These are phyloP conservation scores for Theocolax elegans DNA, from an alignment of 1,140 invertebrate genomes.

Conservation along the genomic window DNA sequence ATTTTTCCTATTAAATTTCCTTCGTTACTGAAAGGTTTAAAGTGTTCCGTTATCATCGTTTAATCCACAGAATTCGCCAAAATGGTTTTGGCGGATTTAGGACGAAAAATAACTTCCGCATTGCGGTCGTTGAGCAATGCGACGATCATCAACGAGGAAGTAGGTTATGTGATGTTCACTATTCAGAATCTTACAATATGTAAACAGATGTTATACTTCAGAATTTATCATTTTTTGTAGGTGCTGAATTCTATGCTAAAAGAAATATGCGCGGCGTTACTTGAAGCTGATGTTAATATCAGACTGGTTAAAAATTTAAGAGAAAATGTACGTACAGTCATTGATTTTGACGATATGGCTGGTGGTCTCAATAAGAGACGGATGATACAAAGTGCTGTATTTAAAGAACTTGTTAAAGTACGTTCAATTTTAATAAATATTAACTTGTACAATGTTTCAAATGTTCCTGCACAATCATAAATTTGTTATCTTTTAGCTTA, in stretches of 20 bases:
- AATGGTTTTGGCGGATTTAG: conserved; percentile 99
- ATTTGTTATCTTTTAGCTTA: conserved; percentile 74
- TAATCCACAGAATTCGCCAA: conserved; percentile 58
- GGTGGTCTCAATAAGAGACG: conserved; percentile 97
- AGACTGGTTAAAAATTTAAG: conserved; percentile 94
- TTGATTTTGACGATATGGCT: conserved; percentile 99
- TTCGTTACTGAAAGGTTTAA: too few species aligned
- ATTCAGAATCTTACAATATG: conserved; percentile 14
- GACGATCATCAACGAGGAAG: conserved; percentile 98
- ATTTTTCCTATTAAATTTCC: too few species aligned
- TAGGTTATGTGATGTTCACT: conserved; percentile 57
- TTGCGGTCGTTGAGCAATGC: conserved; percentile 97
- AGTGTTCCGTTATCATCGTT: too few species aligned
- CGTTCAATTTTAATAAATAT: conserved; percentile 17
- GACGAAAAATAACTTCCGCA: conserved; percentile 98
- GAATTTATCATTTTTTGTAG: conserved; percentile 65
- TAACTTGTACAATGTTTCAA: not conserved
- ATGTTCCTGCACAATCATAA: not conserved
- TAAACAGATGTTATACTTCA: conserved; percentile 30
- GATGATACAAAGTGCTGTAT: conserved; percentile 99
- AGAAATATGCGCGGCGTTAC: conserved; percentile 95
- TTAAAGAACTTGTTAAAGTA: conserved; percentile 98
- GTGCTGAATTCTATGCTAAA: conserved; percentile 99
- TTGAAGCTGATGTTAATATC: conserved; percentile 99
- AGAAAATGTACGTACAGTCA: conserved; percentile 97